phyloP scores from a whole-genome alignment of 2,113 vertebrate species.

The Semicossyphus pulcher region DNA sequence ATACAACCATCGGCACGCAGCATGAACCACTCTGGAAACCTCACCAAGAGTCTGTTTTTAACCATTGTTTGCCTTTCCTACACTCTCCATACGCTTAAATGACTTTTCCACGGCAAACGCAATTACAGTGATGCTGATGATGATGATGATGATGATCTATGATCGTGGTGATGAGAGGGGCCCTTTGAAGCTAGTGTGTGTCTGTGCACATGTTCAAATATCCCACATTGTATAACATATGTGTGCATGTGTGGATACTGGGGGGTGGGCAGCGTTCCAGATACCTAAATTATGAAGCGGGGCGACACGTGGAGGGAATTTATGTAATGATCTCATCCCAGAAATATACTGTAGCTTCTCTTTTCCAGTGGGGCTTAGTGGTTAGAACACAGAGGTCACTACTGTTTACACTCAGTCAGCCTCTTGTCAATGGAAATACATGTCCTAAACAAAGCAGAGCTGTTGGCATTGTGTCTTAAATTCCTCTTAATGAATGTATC shows the following conservation, averaged over 20 bases:
- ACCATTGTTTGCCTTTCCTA: conserved; percentile 42
- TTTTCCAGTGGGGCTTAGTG: conserved; percentile 1
- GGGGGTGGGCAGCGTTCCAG: not conserved
- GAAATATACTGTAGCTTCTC: conserved; percentile 3
- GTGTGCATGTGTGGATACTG: not conserved
- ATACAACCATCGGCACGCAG: conserved; percentile 17
- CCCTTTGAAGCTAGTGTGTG: conserved; percentile 11
- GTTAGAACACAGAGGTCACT: not conserved
- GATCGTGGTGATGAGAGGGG: not conserved
- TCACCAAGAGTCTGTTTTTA: conserved; percentile 34
- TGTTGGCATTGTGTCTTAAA: fast-evolving
- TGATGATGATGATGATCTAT: conserved; percentile 41
- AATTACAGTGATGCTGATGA: conserved; percentile 38
- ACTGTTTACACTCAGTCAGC: no score
- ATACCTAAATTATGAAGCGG: conserved; percentile 27
- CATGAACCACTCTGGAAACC: conserved; percentile 30
- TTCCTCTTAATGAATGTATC: not conserved
- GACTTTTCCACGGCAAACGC: conserved; percentile 50
- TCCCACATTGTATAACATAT: not conserved
- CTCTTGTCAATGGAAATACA: no score
- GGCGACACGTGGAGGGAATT: conserved; percentile 18
- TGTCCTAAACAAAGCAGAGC: not conserved
- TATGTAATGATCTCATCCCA: conserved; percentile 6
- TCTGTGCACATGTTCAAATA: not conserved
- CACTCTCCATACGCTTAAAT: conserved; percentile 23